A percentile compares a stretch with the other conserved stretches of the same genome.
Evolutionary conservation across 2,113 vertebrate species (phyloP).

Genomic region (Mormyrus iriodes): DNA sequence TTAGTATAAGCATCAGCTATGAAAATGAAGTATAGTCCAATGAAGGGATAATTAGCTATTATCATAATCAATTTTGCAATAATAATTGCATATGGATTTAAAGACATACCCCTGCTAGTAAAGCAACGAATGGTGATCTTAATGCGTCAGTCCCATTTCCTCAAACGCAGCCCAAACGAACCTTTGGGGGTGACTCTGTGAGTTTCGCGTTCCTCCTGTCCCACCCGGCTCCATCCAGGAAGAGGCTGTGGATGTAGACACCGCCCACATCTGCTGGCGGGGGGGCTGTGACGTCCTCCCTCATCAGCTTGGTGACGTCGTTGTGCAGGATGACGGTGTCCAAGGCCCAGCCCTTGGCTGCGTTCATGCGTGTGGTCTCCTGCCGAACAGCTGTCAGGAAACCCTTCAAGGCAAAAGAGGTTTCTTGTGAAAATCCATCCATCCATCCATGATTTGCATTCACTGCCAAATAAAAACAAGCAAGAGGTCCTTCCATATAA

Average conservation of each 20-base stretch:
- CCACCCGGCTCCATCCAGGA: constrained; percentile 73
- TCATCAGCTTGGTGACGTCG: constrained; percentile 74
- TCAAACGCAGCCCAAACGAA: constrained; percentile 25
- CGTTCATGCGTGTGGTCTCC: constrained; percentile 67
- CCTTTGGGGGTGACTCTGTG: constrained; percentile 63
- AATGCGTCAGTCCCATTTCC: neutral
- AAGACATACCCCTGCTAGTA: neutral
- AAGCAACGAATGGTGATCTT: neutral
- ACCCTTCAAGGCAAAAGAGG: constrained; percentile 50
- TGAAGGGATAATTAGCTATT: too few species aligned
- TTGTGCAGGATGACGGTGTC: constrained; percentile 69
- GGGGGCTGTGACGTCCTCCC: constrained; percentile 62
- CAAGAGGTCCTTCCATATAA: neutral
- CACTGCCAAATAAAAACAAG: neutral
- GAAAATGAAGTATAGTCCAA: too few species aligned
- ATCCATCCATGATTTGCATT: neutral
- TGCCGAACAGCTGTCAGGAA: constrained; percentile 76
- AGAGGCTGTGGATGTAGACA: constrained; percentile 71
- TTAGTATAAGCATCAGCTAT: too few species aligned
- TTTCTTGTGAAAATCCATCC: neutral
- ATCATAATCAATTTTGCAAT: too few species aligned
- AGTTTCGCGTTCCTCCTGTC: constrained; percentile 63
- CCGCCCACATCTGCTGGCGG: constrained; percentile 68
- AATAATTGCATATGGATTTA: neutral
- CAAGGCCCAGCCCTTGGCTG: constrained; percentile 69